Percentiles rank a stretch among this genome's conserved stretches.
phyloP scores from a whole-genome alignment of 1,140 invertebrate genomes.

The Lucilia cuprina region DNA sequence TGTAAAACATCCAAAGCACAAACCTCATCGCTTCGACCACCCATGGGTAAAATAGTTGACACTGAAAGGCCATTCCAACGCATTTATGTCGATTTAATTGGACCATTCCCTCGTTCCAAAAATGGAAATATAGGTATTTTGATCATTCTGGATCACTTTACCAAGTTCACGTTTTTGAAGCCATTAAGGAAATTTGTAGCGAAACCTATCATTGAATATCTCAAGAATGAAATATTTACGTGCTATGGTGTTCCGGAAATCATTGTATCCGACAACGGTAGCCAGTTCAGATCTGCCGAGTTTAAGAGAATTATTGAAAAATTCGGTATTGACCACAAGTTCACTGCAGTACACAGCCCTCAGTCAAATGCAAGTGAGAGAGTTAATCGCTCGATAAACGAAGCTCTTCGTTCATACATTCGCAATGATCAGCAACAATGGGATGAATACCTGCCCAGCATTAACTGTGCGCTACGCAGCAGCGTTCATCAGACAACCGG shows the following conservation, averaged over 20 bases:
- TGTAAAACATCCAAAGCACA: conserved; percentile 13
- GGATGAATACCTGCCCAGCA: not conserved
- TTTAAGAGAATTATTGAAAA: conserved; percentile 23
- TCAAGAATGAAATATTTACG: not conserved
- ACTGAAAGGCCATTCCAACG: conserved; percentile 21
- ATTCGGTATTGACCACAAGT: conserved; percentile 17
- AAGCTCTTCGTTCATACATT: not conserved
- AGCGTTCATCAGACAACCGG: not conserved
- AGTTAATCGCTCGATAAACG: not conserved
- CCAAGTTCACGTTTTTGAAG: conserved; percentile 36
- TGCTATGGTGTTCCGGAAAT: conserved; percentile 17
- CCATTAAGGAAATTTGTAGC: conserved; percentile 24
- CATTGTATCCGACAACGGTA: conserved; percentile 25
- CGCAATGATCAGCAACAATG: not conserved
- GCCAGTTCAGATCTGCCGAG: conserved; percentile 21
- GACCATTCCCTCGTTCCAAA: conserved; percentile 33
- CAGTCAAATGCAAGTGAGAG: not conserved
- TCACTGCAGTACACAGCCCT: not conserved
- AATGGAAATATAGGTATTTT: conserved; percentile 17
- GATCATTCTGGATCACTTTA: conserved; percentile 22
- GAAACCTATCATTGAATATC: not conserved
- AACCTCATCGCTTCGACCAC: not conserved
- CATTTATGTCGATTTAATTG: conserved; percentile 32
- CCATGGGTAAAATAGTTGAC: not conserved
- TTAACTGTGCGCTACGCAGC: not conserved